These are phyloP conservation scores for Calycopis cecrops DNA, from an alignment of 1,140 invertebrate species.

Conservation along the genomic window DNA sequence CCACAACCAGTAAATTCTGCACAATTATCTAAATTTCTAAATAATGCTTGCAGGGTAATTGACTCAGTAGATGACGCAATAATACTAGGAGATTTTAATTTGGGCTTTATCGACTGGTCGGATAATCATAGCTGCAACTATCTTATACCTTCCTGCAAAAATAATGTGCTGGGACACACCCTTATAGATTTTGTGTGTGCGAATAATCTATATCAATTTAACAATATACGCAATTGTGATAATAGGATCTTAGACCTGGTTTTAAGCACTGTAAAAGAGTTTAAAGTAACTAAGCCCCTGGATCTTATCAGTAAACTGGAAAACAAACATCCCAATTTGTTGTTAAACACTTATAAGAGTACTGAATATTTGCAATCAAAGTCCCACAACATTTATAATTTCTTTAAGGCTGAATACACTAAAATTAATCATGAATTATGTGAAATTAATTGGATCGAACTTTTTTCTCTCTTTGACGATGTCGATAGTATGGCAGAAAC, in stretches of 20 bases:
- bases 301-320: neutral
- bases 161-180: neutral
- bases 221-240: neutral
- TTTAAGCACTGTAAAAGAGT: neutral
- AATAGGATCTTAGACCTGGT: neutral
- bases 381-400: neutral
- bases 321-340: neutral
- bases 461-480: neutral
- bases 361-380: neutral
- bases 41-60: neutral
- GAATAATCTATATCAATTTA: neutral
- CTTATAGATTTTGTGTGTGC: neutral
- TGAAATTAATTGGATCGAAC: too few species aligned
- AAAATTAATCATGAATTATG: too few species aligned
- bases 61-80: neutral
- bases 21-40: neutral
- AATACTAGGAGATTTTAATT: too few species aligned
- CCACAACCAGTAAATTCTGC: slow-evolving; percentile 10
- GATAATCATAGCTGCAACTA: neutral
- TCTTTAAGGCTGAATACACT: too few species aligned
- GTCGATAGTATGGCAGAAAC: neutral
- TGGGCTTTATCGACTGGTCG: too few species aligned
- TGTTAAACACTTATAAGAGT: neutral
- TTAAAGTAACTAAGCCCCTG: neutral
- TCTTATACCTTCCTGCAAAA: neutral